Evolutionary conservation across 2,888 invertebrate genomes (phyloP).

Genomic region (Diploptera punctata): DNA sequence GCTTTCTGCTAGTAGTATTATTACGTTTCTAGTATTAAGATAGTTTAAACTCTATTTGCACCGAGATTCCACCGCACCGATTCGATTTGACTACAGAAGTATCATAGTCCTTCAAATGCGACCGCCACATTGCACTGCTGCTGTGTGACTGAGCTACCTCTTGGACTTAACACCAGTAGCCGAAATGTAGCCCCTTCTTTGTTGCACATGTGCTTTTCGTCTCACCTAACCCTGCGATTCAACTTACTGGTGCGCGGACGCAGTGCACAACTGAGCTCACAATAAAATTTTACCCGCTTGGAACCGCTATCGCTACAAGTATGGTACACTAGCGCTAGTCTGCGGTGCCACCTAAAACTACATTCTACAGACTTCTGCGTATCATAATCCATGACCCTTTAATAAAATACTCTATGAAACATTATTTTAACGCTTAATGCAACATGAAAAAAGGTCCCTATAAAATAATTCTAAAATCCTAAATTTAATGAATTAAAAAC

Average conservation of each 20-base stretch:
- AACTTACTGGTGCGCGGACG: background rate
- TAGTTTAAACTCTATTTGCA: background rate
- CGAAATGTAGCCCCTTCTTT: background rate
- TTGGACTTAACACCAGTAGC: background rate
- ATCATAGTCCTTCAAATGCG: background rate
- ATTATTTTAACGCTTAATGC: too few species aligned
- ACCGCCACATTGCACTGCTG: slow-evolving; percentile 23
- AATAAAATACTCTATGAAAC: too few species aligned
- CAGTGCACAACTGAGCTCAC: background rate
- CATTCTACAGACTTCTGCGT: slow-evolving; percentile 10
- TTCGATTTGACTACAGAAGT: slow-evolving; percentile 3
- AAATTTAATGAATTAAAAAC: too few species aligned
- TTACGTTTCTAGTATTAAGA: background rate
- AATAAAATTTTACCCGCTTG: slow-evolving; percentile 16
- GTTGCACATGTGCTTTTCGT: background rate
- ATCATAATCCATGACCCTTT: too few species aligned
- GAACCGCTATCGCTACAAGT: background rate
- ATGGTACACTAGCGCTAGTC: background rate
- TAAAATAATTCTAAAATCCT: too few species aligned
- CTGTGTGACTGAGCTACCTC: slow-evolving; percentile 17
- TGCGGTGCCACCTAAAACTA: background rate
- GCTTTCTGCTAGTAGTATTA: background rate
- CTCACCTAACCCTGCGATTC: background rate
- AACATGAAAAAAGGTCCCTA: too few species aligned
- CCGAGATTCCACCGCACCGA: background rate